These are phyloP conservation scores for Venustoraphidia nigricollis DNA, from an alignment of 2,888 invertebrate species.

Conservation along the genomic window DNA sequence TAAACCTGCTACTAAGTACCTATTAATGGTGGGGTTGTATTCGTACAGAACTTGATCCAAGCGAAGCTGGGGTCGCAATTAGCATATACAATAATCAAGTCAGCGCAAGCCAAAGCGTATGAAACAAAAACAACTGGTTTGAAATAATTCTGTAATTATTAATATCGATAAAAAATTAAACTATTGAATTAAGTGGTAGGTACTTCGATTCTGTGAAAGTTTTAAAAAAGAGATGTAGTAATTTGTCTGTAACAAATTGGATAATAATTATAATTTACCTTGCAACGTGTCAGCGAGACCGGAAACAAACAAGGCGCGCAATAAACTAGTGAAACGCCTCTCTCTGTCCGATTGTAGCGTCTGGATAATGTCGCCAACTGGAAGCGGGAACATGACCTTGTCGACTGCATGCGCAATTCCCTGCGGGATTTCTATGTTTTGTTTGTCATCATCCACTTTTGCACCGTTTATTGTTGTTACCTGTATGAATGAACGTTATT, in stretches of 20 bases:
- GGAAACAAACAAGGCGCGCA: constrained; percentile 61
- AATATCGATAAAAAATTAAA: too few species aligned
- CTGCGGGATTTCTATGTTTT: constrained; percentile 71
- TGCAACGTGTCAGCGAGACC: constrained; percentile 60
- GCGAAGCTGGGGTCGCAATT: too few species aligned
- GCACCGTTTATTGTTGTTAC: constrained; percentile 78
- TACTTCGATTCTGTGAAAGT: too few species aligned
- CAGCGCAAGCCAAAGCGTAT: too few species aligned
- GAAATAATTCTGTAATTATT: too few species aligned
- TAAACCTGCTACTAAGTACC: too few species aligned
- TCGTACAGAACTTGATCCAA: too few species aligned
- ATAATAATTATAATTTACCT: constrained; percentile 30
- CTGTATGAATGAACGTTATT: constrained; percentile 21
- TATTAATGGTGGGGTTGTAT: too few species aligned
- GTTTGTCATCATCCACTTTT: constrained; percentile 62
- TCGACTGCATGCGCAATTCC: constrained; percentile 75
- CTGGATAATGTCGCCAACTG: constrained; percentile 73
- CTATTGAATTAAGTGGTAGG: too few species aligned
- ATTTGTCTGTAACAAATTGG: not conserved
- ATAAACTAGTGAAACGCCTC: constrained; percentile 60
- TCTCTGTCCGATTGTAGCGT: constrained; percentile 75
- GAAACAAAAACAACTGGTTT: too few species aligned
- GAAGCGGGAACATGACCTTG: constrained; percentile 77
- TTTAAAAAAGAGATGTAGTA: not conserved
- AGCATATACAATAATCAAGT: too few species aligned